A percentile compares a stretch with the other conserved stretches of the same genome.
Evolutionary conservation across 2,888 invertebrate species (phyloP).

Genomic region (Saturnia pavonia): DNA sequence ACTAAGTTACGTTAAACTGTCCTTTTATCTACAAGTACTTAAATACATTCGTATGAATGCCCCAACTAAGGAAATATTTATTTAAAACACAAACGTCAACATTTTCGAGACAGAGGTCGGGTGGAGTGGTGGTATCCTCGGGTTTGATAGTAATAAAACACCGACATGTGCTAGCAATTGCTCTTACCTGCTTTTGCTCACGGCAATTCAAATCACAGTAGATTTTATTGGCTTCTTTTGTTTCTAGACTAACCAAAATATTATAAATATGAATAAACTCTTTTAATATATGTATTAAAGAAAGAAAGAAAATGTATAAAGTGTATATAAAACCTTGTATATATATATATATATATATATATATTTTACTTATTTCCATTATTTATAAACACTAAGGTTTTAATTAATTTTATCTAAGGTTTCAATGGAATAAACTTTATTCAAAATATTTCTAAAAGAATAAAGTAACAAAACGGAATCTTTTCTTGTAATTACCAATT

Average conservation of each 20-base stretch:
- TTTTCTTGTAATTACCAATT: too few relatives aligned
- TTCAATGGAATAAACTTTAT: too few relatives aligned
- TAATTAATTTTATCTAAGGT: too few relatives aligned
- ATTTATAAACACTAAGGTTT: too few relatives aligned
- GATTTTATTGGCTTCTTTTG: not conserved
- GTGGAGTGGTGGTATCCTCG: constrained; percentile 25
- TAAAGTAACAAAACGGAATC: too few relatives aligned
- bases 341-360: too few relatives aligned
- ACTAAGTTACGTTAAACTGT: too few relatives aligned
- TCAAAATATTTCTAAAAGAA: too few relatives aligned
- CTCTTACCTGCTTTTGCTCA: constrained; percentile 32
- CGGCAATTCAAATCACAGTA: not conserved
- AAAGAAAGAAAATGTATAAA: too few relatives aligned
- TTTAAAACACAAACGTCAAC: constrained; percentile 32
- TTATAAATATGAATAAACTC: not conserved
- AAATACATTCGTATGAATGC: not conserved
- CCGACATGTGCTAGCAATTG: constrained; percentile 50
- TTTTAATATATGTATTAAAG: too few relatives aligned
- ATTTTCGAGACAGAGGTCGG: constrained; percentile 33
- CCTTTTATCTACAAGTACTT: not conserved
- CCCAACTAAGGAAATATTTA: not conserved
- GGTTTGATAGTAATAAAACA: constrained; percentile 42
- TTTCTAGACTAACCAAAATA: not conserved
- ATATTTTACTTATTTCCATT: too few relatives aligned
- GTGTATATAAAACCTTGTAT: too few relatives aligned